A percentile compares a stretch with the other conserved stretches of the same genome.
These are phyloP conservation scores for Argentina silus DNA, from an alignment of 2,797 vertebrate genomes.

Conservation along the genomic window DNA sequence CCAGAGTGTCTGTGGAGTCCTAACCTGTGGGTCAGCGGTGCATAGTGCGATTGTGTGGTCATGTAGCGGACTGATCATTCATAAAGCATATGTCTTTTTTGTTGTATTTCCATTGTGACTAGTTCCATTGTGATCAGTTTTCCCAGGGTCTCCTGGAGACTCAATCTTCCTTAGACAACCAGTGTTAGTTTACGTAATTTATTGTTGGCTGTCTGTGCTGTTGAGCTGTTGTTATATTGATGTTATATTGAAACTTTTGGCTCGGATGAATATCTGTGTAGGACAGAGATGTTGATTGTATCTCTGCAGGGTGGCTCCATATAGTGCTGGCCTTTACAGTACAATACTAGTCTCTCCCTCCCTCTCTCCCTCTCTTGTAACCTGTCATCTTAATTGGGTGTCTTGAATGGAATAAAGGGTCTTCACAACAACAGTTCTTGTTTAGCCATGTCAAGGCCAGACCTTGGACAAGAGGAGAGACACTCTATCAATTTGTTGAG, in stretches of 20 bases:
- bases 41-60: no score
- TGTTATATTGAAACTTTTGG: background rate
- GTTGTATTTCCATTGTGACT: no score
- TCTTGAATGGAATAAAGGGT: background rate
- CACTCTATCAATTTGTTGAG: constrained; percentile 1
- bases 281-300: background rate
- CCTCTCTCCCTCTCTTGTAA: background rate
- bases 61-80: no score
- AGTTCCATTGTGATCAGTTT: no score
- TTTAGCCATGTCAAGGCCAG: background rate
- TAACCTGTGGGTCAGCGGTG: no score
- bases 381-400: background rate
- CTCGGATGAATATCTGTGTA: background rate
- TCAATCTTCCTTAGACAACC: background rate
- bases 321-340: background rate
- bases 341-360: background rate
- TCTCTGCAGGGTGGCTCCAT: background rate
- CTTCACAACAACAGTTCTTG: background rate
- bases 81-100: no score
- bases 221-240: background rate
- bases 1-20: background rate
- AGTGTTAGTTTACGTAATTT: background rate
- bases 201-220: background rate
- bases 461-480: background rate
- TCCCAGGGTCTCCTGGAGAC: no score